phyloP scores from a whole-genome alignment of 2,888 invertebrate species.

The Seira musarum region DNA sequence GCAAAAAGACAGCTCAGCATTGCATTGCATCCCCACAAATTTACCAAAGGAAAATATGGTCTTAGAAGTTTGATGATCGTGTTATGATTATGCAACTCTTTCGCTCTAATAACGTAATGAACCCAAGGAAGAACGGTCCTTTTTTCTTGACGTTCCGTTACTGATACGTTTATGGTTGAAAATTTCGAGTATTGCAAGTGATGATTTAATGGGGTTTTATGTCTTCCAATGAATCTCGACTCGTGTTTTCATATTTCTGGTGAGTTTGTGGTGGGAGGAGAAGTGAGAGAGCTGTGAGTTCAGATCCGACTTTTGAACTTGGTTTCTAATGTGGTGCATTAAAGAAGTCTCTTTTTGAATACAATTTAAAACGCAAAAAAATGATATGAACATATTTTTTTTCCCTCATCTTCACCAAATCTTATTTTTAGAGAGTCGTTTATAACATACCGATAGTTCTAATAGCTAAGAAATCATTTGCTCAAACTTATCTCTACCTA shows the following conservation, averaged over 20 bases:
- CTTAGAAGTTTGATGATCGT: not conserved
- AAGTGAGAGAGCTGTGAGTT: not conserved
- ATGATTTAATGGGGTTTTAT: not conserved
- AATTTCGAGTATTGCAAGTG: not conserved
- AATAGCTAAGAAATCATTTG: too few relatives aligned
- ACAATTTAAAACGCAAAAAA: not conserved
- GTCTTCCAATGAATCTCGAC: not conserved
- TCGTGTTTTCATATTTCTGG: not conserved
- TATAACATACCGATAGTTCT: too few relatives aligned
- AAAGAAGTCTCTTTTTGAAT: not conserved
- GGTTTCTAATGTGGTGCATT: not conserved
- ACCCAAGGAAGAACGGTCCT: not conserved
- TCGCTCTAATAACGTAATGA: not conserved
- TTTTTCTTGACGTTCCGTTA: not conserved
- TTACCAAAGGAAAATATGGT: not conserved
- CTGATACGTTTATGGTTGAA: not conserved
- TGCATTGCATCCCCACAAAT: not conserved
- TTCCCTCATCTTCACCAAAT: not conserved
- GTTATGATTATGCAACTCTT: slow-evolving; percentile 2
- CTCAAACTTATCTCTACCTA: too few relatives aligned
- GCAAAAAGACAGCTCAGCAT: not conserved
- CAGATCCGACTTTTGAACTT: slow-evolving; percentile 10
- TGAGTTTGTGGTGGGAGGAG: not conserved
- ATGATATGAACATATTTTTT: not conserved
- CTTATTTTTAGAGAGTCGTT: not conserved